A percentile compares a stretch with the other conserved stretches of the same genome.
Conservation (phyloP, 1,140 invertebrate genomes). For the Holcopasites calliopsidis region DNA sequence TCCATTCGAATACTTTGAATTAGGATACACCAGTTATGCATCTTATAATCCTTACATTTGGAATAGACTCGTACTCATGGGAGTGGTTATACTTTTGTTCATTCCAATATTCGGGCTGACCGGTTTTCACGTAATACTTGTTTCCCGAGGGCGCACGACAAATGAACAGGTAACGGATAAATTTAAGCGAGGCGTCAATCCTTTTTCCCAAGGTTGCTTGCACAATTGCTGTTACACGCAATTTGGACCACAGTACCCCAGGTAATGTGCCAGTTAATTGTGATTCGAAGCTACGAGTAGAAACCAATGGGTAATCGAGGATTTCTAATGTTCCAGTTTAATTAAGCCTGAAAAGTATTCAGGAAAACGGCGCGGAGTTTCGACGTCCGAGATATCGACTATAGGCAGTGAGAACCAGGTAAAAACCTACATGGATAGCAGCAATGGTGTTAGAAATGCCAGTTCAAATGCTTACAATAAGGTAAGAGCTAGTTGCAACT, state of each 20-base stretch:
- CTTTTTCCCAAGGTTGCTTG: constrained; percentile 96
- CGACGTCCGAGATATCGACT: constrained; percentile 78
- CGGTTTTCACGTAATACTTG: constrained; percentile 98
- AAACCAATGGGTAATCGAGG: not conserved
- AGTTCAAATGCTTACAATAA: constrained; percentile 96
- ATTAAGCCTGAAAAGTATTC: constrained; percentile 79
- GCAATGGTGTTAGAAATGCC: constrained; percentile 90
- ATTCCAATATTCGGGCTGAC: constrained; percentile 99
- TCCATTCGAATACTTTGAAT: not conserved
- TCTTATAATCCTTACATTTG: constrained; percentile 77
- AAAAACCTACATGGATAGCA: constrained; percentile 98
- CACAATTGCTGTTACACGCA: constrained; percentile 97
- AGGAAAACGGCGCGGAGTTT: constrained; percentile 77
- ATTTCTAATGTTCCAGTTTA: constrained; percentile 67
- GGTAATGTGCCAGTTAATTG: constrained; percentile 81
- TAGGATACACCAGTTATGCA: not conserved
- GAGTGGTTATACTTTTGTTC: constrained; percentile 92
- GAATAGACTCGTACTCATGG: constrained; percentile 93
- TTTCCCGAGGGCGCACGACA: constrained; percentile 98
- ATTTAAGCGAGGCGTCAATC: constrained; percentile 98
- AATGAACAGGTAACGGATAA: constrained; percentile 99
- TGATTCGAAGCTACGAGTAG: not conserved
- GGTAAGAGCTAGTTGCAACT: constrained; percentile 83
- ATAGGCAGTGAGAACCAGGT: constrained; percentile 88
- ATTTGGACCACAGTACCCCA: constrained; percentile 97